phyloP scores from a whole-genome alignment of 2,797 vertebrate genomes.

The Amazonetta brasiliensis region DNA sequence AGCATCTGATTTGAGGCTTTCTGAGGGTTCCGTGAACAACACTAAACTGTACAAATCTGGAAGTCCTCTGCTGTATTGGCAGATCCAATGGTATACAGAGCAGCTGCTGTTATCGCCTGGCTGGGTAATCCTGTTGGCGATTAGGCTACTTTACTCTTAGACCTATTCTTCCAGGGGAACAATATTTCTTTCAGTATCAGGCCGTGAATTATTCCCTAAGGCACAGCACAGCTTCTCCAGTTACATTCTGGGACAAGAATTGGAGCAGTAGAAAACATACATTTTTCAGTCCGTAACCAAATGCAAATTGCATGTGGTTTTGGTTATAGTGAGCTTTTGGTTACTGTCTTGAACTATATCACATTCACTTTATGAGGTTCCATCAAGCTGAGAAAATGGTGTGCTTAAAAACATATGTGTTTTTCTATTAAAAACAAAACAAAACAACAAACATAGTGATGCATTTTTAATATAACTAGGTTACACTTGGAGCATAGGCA shows the following conservation, averaged over 20 bases:
- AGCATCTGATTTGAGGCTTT: neutral
- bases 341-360: neutral
- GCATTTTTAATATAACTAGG: neutral
- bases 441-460: neutral
- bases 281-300: neutral
- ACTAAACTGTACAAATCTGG: neutral
- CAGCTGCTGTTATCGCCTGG: neutral
- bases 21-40: neutral
- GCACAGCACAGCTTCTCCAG: neutral
- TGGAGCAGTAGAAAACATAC: neutral
- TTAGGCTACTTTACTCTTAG: neutral
- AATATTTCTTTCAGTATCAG: neutral
- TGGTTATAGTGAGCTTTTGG: neutral
- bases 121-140: neutral
- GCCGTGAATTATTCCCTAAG: neutral
- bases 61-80: neutral
- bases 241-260: neutral
- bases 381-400: neutral
- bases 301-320: neutral
- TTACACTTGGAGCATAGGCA: neutral
- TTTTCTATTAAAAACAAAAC: neutral
- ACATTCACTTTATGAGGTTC: neutral
- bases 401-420: neutral
- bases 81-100: neutral
- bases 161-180: neutral